Base-by-base conservation (phyloP, 2,113 vertebrate species). In the Ictidomys tridecemlineatus region DNA sequence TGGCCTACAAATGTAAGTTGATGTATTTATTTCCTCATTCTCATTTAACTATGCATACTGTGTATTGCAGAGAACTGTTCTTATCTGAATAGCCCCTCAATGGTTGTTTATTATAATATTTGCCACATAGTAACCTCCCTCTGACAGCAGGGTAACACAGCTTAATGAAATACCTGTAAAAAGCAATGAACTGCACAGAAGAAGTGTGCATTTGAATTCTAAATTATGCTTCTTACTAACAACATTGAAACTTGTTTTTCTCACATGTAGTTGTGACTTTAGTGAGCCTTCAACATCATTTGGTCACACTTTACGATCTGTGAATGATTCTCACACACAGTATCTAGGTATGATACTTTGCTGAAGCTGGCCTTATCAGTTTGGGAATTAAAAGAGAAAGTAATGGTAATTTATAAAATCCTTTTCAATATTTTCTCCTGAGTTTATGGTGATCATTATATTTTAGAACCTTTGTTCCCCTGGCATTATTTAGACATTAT, bases 131-230 rank as follows among this genome's bases (percentile, higher is more conserved):
- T 77, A 42, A 48, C n/a, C 67, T 78, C 65, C 85, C 45, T 91
- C 56, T 85, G 82, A 89, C 70, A 93, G 56, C 22, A 86, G 73
- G 67, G 51, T 67, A 83, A 79, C 72, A 26, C 2, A 78, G 26
- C 14, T 85, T 95, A 94, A 85, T 96, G 89, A 94, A 94, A 95
- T 96, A 93, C 86, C 95, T 93, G 89, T 86, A 94, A 95, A 94
- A 30, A 39, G 8, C 89, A 72, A 39, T 82, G 56, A 96, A 89
- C 9, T 74, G 24, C 67, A 72, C 63, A 83, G 61, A 80, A 58
- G 26, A 94, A 95, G 91, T 67, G 8, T 61, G 24, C 34, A 70
- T 91, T 93, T 39, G 61, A 86, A 86, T 94, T 96, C 45, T 67
- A 94, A 94, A 84, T 58, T 91, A 34, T 53, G 8, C 70, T 90